Conservation (phyloP, 1,140 invertebrate genomes). For the Polypedilum vanderplanki region DNA sequence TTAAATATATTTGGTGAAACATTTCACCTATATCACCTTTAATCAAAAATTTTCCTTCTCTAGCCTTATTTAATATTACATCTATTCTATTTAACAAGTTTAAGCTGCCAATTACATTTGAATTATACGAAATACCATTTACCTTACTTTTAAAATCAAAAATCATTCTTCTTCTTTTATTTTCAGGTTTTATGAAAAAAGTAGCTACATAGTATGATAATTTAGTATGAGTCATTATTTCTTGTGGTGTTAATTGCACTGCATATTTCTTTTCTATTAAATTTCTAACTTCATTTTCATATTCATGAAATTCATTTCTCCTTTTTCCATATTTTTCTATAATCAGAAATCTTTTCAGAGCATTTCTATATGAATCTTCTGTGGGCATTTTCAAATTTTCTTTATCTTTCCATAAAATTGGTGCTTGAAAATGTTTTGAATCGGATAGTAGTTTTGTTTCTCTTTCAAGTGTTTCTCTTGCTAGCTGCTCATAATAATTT, state of each 20-base stretch:
- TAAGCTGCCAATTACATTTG: constrained; percentile 33
- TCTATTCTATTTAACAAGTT: constrained; percentile 35
- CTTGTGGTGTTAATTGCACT: not conserved
- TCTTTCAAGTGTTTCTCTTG: not conserved
- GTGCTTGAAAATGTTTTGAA: not conserved
- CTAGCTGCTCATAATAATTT: not conserved
- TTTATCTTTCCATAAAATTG: constrained; percentile 30
- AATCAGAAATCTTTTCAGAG: not conserved
- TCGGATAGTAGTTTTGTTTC: not conserved
- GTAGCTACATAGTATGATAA: constrained; percentile 36
- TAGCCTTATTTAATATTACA: constrained; percentile 35
- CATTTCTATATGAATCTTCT: not conserved
- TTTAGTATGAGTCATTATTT: not conserved
- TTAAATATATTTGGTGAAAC: constrained; percentile 35
- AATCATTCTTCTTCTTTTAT: constrained; percentile 36
- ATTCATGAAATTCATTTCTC: constrained; percentile 27
- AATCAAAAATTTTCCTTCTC: constrained; percentile 34
- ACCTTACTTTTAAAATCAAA: constrained; percentile 34
- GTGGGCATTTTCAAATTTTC: not conserved
- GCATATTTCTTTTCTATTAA: constrained; percentile 32
- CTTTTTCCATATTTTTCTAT: constrained; percentile 31
- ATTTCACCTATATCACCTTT: constrained; percentile 36
- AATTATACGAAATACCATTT: constrained; percentile 34
- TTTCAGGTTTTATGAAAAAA: constrained; percentile 34
- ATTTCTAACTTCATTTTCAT: not conserved